These are phyloP conservation scores for Taeniopygia guttata DNA, from an alignment of 2,797 vertebrate species.

Conservation along the genomic window DNA sequence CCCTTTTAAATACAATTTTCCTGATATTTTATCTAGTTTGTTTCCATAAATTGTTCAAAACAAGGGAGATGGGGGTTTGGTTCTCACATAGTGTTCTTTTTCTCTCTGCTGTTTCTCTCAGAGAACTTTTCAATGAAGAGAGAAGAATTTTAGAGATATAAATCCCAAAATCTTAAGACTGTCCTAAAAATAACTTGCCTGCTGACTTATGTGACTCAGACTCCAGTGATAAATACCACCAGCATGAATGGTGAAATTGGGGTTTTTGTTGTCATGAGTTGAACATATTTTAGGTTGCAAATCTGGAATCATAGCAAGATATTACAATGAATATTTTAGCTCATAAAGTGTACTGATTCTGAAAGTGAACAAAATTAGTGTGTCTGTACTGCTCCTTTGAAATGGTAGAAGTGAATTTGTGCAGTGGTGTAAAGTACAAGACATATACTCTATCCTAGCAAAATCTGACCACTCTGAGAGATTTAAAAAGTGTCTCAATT, in stretches of 20 bases:
- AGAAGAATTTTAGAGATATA: background rate
- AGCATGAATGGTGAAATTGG: background rate
- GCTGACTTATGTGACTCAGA: background rate
- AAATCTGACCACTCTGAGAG: background rate
- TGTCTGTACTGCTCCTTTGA: background rate
- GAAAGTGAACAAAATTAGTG: background rate
- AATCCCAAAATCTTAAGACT: background rate
- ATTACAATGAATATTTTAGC: background rate
- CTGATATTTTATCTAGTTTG: background rate
- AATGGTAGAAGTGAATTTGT: background rate
- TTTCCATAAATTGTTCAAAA: background rate
- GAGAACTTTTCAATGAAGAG: background rate
- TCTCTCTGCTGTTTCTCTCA: background rate
- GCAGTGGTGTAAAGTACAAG: background rate
- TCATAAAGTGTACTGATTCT: background rate
- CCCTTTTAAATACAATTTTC: background rate
- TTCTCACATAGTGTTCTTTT: background rate
- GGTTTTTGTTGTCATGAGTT: background rate
- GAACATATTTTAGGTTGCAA: rapidly evolving
- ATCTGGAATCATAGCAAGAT: background rate
- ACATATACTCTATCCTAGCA: background rate
- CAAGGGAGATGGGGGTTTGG: background rate
- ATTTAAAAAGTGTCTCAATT: background rate
- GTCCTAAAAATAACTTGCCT: background rate
- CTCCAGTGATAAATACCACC: background rate